Evolutionary conservation across 1,140 invertebrate species (phyloP).

Genomic region (Mercenaria mercenaria): DNA sequence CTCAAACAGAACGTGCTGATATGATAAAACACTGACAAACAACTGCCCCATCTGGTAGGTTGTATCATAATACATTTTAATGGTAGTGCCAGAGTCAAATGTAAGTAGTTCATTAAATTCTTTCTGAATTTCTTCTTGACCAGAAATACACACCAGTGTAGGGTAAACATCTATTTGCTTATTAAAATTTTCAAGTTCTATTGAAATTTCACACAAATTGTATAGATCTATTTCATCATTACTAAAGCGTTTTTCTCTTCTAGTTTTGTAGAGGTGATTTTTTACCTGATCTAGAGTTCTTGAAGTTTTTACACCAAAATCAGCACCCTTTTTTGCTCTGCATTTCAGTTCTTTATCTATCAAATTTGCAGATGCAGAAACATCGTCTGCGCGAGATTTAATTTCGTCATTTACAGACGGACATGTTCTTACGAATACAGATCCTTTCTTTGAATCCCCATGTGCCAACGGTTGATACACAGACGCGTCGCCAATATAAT

Average conservation of each 20-base stretch:
- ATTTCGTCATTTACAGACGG: constrained; percentile 2
- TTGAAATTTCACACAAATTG: not conserved
- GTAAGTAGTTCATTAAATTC: not conserved
- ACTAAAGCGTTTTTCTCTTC: not conserved
- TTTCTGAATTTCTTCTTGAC: not conserved
- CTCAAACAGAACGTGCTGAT: constrained; percentile 11
- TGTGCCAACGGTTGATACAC: not conserved
- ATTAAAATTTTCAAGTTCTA: not conserved
- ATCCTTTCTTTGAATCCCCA: not conserved
- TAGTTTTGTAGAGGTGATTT: constrained; percentile 15
- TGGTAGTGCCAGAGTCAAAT: not conserved
- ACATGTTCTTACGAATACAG: not conserved
- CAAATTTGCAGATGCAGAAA: not conserved
- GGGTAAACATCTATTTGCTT: not conserved
- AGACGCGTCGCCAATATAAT: not conserved
- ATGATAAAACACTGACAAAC: not conserved
- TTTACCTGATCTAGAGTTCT: not conserved
- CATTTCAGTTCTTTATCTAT: constrained; percentile 9
- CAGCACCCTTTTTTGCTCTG: not conserved
- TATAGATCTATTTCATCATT: constrained; percentile 10
- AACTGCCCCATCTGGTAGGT: not conserved
- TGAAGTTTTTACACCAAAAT: not conserved
- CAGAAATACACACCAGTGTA: not conserved
- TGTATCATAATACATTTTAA: not conserved
- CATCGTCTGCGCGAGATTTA: not conserved